Base-by-base conservation (phyloP, 2,888 invertebrate genomes). In the Amphiduros pacificus region DNA sequence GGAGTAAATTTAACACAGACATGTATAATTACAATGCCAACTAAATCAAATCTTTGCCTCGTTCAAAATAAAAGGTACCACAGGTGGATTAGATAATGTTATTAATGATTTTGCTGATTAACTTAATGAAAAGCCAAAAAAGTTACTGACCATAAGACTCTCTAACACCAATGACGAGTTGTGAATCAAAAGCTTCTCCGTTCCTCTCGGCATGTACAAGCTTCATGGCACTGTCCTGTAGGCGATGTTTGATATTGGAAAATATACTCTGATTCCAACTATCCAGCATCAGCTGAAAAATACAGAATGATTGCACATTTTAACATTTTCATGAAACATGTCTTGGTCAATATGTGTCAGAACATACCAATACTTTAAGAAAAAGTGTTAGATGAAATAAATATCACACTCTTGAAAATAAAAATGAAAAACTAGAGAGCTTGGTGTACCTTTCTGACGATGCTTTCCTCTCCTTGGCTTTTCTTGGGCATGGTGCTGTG, bases 241-340 rank as follows among this genome's bases (percentile, higher is more conserved):
- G 76, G 68, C 93, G 88, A 78, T 93, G 90, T 82, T 96, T 96
- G 70, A 99, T 96, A 81, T 94, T 92, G 81, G 89, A 88, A 84
- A 99, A 99, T 77, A 99, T 98, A 80, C 92, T 93, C 80, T 92
- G 91, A 85, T 98, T 97, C 99, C 99, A 99, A 63, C 93, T 94
- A 82, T 97, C 96, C 67, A 99, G 86, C 99, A 99, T 99, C 65
- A 97, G 84, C 88, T 97, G 70, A 20, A 70, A 66, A 2, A 52
- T 11, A 11, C 17, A 51, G n/a, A 26, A 5, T 22, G 5, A 29
- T 17, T n/a, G 49, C 9, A 9, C 29, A 51, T 26, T n/a, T 26
- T 22, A 51, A 36, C 36, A 11, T 36, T 11, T 17, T 36, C 36
- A 17, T 9, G 36, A 36, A 36, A 36, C 17, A 36, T 36, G 17